Percentiles rank a stretch among this genome's conserved stretches.
Evolutionary conservation across 2,888 invertebrate genomes (phyloP).

Genomic region (Entomobrya multifasciata): DNA sequence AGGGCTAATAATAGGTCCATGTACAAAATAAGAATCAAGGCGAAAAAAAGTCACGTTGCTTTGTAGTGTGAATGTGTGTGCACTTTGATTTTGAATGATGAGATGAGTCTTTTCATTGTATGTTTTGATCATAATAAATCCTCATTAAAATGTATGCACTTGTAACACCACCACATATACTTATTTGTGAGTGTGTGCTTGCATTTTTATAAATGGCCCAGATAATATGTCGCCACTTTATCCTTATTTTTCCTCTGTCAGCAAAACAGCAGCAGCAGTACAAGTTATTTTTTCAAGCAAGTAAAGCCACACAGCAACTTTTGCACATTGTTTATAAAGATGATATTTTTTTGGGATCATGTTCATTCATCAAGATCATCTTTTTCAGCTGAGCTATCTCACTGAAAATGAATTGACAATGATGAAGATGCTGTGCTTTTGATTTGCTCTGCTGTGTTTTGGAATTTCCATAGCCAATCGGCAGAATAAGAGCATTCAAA

Average conservation of each 20-base stretch:
- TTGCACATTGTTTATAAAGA: background rate
- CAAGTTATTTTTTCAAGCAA: too few relatives aligned
- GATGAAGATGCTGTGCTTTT: background rate
- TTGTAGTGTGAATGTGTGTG: background rate
- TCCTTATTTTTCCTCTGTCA: background rate
- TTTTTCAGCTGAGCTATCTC: background rate
- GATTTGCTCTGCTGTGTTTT: background rate
- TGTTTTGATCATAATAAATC: too few relatives aligned
- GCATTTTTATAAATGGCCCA: constrained; percentile 12
- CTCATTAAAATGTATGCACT: too few relatives aligned
- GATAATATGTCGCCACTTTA: constrained; percentile 16
- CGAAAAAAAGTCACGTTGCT: background rate
- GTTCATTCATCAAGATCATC: constrained; percentile 26
- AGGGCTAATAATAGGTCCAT: constrained; percentile 8
- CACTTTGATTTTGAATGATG: background rate
- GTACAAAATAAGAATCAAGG: background rate
- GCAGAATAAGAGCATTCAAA: background rate
- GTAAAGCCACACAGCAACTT: background rate
- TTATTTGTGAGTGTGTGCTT: background rate
- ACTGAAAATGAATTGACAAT: background rate
- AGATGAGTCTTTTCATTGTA: background rate
- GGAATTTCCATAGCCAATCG: background rate
- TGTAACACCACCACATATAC: background rate
- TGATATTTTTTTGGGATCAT: constrained; percentile 7
- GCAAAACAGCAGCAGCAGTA: too few relatives aligned